These are phyloP conservation scores for Etheostoma spectabile DNA, from an alignment of 2,113 vertebrate species.

Conservation along the genomic window DNA sequence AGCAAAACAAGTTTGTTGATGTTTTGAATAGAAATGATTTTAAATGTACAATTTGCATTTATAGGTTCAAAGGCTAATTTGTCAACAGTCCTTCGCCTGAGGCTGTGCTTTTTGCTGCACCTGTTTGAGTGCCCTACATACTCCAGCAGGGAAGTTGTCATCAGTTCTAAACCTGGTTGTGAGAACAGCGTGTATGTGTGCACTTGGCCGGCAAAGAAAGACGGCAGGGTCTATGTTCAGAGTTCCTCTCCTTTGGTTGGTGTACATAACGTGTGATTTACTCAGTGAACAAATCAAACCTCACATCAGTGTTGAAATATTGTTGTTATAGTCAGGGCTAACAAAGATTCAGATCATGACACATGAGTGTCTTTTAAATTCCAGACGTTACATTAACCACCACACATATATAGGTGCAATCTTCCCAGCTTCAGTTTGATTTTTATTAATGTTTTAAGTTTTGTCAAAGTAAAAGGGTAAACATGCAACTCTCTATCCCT, in stretches of 20 bases:
- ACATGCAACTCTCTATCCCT: background rate
- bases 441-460: background rate
- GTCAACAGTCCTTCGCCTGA: constrained; percentile 14
- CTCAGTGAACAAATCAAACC: background rate
- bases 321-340: too few relatives aligned
- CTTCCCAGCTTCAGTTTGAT: background rate
- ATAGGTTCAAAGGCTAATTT: constrained; percentile 25
- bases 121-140: constrained; percentile 64
- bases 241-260: constrained; percentile 28
- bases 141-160: constrained; percentile 56
- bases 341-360: too few relatives aligned
- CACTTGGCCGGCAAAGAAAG: constrained; percentile 12
- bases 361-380: too few relatives aligned
- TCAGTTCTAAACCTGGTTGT: constrained; percentile 39
- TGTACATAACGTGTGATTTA: constrained; percentile 32
- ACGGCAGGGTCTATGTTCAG: constrained; percentile 23
- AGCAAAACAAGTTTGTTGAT: background rate
- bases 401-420: background rate
- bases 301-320: background rate
- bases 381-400: background rate
- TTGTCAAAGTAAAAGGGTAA: background rate
- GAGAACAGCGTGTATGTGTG: constrained; percentile 19
- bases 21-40: background rate
- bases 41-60: background rate
- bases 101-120: constrained; percentile 54